A percentile compares a stretch with the other conserved stretches of the same genome.
These are phyloP conservation scores for Pilophorus perplexus DNA, from an alignment of 2,888 invertebrate genomes.

Conservation along the genomic window DNA sequence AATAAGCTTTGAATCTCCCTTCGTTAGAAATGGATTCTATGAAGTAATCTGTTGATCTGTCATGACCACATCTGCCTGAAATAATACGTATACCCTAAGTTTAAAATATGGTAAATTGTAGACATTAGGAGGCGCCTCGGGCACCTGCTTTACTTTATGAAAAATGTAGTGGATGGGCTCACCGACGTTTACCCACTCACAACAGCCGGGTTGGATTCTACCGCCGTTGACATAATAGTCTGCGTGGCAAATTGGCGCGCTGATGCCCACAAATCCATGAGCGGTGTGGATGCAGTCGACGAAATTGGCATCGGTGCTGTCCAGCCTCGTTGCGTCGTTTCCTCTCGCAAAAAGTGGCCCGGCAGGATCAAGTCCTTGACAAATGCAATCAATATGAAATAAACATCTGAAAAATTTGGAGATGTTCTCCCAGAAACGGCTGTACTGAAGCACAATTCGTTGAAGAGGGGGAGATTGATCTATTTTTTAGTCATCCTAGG, in stretches of 20 bases:
- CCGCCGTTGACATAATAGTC: slow-evolving; percentile 47
- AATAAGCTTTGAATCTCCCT: neutral
- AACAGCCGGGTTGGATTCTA: neutral
- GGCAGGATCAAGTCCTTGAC: slow-evolving; percentile 46
- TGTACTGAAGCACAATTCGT: too few relatives aligned
- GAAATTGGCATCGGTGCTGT: slow-evolving; percentile 43
- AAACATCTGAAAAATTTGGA: too few relatives aligned
- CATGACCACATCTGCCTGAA: slow-evolving; percentile 10
- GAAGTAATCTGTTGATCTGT: neutral
- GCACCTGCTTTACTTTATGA: neutral
- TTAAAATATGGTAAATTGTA: neutral
- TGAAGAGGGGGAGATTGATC: too few relatives aligned
- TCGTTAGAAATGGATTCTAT: neutral
- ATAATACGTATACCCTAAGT: neutral
- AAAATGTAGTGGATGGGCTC: neutral
- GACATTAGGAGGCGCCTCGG: neutral
- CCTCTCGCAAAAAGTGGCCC: slow-evolving; percentile 42
- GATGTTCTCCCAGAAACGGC: too few relatives aligned
- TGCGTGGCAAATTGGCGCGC: slow-evolving; percentile 42
- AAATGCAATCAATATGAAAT: too few relatives aligned
- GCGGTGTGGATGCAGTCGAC: slow-evolving; percentile 47
- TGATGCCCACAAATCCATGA: slow-evolving; percentile 44
- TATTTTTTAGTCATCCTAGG: too few relatives aligned
- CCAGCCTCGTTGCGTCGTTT: slow-evolving; percentile 34
- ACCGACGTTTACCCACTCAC: slow-evolving; percentile 1